Conservation (phyloP, 2,797 vertebrate genomes). For the Labroides dimidiatus region DNA sequence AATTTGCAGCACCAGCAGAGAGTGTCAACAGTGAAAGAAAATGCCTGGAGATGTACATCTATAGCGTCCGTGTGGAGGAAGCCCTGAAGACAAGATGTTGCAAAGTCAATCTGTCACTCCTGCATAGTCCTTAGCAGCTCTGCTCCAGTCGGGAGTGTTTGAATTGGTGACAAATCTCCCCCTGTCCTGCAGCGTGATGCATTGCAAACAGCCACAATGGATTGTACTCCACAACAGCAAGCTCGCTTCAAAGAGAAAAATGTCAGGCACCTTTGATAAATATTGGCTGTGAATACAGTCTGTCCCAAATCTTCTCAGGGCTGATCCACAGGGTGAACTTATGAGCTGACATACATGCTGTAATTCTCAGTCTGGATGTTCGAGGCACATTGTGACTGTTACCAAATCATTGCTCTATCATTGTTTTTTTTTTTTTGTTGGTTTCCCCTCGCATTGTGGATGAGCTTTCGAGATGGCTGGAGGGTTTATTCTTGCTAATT, state of each 20-base stretch:
- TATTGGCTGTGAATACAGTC: constrained; percentile 61
- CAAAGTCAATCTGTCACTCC: constrained; percentile 69
- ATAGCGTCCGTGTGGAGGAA: constrained; percentile 56
- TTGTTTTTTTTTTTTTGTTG: constrained; percentile 16
- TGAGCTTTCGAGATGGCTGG: constrained; percentile 64
- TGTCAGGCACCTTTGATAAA: constrained; percentile 67
- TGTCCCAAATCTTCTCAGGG: constrained; percentile 48
- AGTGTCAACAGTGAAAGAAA: constrained; percentile 67
- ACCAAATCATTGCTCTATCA: constrained; percentile 65
- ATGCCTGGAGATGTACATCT: constrained; percentile 62
- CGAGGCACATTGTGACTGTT: constrained; percentile 43
- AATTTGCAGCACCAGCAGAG: constrained; percentile 78
- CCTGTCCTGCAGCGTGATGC: constrained; percentile 66
- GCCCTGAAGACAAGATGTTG: constrained; percentile 58
- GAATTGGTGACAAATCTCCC: constrained; percentile 71
- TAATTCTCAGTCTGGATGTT: constrained; percentile 46
- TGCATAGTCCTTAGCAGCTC: constrained; percentile 49
- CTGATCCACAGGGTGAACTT: constrained; percentile 52
- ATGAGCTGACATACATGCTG: constrained; percentile 44
- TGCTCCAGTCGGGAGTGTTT: constrained; percentile 56
- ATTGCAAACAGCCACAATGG: constrained; percentile 68
- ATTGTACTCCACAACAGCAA: constrained; percentile 53
- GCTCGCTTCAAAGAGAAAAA: constrained; percentile 60
- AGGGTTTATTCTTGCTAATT: constrained; percentile 76
- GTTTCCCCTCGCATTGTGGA: constrained; percentile 62